Conservation (phyloP, 2,888 invertebrate genomes). For the Campoplex nolae region DNA sequence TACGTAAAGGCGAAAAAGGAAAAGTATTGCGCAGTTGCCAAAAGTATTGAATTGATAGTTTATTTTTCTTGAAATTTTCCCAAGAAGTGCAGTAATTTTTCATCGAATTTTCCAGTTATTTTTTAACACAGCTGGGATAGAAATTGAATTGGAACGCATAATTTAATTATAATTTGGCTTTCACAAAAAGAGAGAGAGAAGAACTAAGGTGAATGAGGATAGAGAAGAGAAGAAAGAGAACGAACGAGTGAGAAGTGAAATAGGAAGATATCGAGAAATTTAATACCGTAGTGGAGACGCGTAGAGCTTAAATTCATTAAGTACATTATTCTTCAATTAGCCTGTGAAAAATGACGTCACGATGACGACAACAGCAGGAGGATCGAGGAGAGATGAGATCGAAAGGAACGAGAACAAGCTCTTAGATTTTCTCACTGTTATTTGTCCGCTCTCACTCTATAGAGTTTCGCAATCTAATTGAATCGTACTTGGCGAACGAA, state of each 20-base stretch:
- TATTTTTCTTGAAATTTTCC: not conserved
- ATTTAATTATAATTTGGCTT: slow-evolving; percentile 55
- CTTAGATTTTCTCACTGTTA: slow-evolving; percentile 43
- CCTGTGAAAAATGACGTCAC: slow-evolving; percentile 65
- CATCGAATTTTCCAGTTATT: not conserved
- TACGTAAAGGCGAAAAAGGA: too few species aligned
- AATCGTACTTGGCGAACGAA: slow-evolving; percentile 55
- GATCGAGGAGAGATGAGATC: slow-evolving; percentile 13
- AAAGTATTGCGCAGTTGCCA: not conserved
- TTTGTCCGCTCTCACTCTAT: slow-evolving; percentile 26
- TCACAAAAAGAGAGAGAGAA: not conserved
- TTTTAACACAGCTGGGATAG: not conserved
- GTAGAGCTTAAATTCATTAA: slow-evolving; percentile 68
- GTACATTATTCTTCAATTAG: slow-evolving; percentile 66
- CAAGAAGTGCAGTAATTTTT: not conserved
- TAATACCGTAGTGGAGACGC: slow-evolving; percentile 47
- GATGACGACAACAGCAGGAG: slow-evolving; percentile 39
- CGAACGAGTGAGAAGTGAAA: slow-evolving; percentile 14
- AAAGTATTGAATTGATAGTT: not conserved
- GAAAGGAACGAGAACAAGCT: slow-evolving; percentile 22
- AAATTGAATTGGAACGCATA: slow-evolving; percentile 16
- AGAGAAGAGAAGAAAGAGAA: slow-evolving; percentile 24
- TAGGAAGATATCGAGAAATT: slow-evolving; percentile 34
- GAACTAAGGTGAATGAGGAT: not conserved
- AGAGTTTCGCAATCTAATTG: slow-evolving; percentile 63